Base-by-base conservation (phyloP, 2,888 invertebrate species). In the Heliconius sara region DNA sequence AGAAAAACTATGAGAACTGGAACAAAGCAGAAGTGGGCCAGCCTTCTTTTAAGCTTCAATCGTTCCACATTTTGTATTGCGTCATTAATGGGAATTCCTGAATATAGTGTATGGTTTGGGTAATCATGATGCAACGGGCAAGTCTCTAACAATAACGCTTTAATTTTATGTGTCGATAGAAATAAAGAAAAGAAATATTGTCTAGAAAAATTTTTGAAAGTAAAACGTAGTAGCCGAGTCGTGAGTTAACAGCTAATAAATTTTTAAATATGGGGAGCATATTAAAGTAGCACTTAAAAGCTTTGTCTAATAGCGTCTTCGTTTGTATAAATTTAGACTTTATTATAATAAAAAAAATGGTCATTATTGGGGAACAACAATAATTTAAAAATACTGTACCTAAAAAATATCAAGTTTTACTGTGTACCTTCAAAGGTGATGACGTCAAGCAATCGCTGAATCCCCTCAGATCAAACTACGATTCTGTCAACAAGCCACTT, bases 401-500 rank as follows among this genome's bases (percentile, higher is more conserved):
- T 43, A 25, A 43, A 70, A 43, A 70, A 25, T n/a, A 70, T 57
- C 22, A 13, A 73, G 22, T 19, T 13, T 52, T 25, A 72, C 19
- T 25, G 43, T 19, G 30, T 72, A 70, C 13, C 7, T 70, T 43
- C 5, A 70, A 43, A 85, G 83, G 86, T 85, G 86, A 84, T 84
- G 85, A 85, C 76, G 88, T 88, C 86, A 85, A 83, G 84, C 86
- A 89, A 88, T 90, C 89, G 89, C 86, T 85, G 86, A 84, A 87
- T 87, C 88, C 89, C 91, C 91, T 91, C 88, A 88, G 84, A 84
- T 84, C 85, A 75, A 87, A 85, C 86, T 87, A 87, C 88, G 88
- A 87, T 87, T 90, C 90, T 89, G 92, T 91, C 92, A 93, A 94
- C 92, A 91, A 92, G 89, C 88, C 85, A 90, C 93, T 93, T 95